Evolutionary conservation across 64 coral and sea anemone genomes (phyloP), one percentile per base, ranked within the genome.

Genomic region (Catalaphyllia jardinei): DNA sequence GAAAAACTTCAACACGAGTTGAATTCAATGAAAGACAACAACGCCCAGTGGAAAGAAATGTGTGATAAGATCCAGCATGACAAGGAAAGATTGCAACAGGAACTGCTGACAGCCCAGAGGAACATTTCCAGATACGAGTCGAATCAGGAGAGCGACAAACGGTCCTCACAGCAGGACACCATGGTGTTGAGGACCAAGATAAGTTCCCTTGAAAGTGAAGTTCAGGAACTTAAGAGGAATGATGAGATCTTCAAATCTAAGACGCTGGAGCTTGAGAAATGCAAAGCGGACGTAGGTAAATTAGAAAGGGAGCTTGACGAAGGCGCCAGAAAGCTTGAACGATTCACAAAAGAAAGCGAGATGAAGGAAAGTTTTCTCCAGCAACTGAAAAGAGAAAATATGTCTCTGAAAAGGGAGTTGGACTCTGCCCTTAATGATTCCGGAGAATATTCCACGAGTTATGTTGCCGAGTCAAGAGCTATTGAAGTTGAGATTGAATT

Each of bases 11-110:
- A 91, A 42, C 75, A 83, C 15, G 95, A 96, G 62, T 78, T 96
- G 83, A 86, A n/a, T 3, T 71, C 87, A 14, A 96, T 96, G 95
- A 96, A 93, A 63, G 95, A 93, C 39, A 96, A 93, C 11, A 96
- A 96, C 63, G 50, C 91, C 35, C 91, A 93, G 55, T 96, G 95
- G 95, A 96, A 96, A 78, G 95, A 96, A 30, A 96, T 96, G 95
- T 96, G 95, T 55, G 95, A 96, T 59, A 96, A 93, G 67, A 96
- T 96, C 63, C 95, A 96, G 55, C 76, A 90, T 22, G 95, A 96
- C 60, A 96, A 96, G 72, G 95, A 96, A 82, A 80, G 92, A 29
- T 35, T 96, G 2, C 95, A 96, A 60, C 69, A 93, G 50, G 95
- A 96, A 62, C 79, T 96, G 83, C 63, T 96, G 11, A 83, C 79